A percentile compares a stretch with the other conserved stretches of the same genome.
These are phyloP conservation scores for Hirundo rustica DNA, from an alignment of 2,797 vertebrate species.

Conservation along the genomic window DNA sequence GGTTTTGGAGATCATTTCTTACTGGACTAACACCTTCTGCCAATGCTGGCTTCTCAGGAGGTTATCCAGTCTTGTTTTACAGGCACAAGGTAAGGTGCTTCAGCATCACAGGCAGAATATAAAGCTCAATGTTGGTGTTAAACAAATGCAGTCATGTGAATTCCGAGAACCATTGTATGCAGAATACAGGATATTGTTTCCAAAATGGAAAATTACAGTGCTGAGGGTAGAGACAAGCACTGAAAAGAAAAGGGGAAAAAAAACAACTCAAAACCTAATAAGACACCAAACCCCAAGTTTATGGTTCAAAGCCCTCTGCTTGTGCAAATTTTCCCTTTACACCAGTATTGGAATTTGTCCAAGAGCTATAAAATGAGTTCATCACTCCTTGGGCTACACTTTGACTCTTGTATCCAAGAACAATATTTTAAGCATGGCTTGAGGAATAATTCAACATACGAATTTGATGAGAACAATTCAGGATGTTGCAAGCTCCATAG, in stretches of 20 bases:
- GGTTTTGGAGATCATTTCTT: neutral
- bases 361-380: neutral
- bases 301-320: neutral
- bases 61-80: neutral
- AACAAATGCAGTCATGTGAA: neutral
- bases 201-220: neutral
- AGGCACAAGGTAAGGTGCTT: neutral
- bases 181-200: neutral
- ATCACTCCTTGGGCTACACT: neutral
- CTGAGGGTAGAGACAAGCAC: neutral
- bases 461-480: neutral
- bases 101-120: neutral
- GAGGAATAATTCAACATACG: neutral
- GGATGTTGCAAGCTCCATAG: neutral
- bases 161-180: neutral
- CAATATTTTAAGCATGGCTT: neutral
- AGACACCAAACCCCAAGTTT: neutral
- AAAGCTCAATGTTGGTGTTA: neutral
- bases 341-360: neutral
- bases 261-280: neutral
- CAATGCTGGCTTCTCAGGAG: neutral
- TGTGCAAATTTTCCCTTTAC: neutral
- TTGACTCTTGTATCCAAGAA: neutral
- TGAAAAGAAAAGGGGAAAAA: neutral
- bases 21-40: neutral